These are phyloP conservation scores for Caenorhabditis parvicauda DNA, from an alignment of 2,888 invertebrate species.

Conservation along the genomic window DNA sequence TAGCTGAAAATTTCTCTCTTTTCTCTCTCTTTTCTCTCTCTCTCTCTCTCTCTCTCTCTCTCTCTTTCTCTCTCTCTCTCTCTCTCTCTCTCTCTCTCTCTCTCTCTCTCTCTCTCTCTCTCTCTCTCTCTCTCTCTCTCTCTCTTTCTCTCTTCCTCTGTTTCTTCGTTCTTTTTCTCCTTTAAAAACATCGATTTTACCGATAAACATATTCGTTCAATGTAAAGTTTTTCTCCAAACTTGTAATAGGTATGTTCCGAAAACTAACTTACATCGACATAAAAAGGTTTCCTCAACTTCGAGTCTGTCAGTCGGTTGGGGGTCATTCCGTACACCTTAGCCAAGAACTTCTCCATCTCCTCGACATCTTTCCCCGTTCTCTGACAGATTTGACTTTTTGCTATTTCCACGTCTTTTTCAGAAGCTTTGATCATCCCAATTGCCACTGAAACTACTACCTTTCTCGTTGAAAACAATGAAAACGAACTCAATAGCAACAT, in stretches of 20 bases:
- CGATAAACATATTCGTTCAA: no score
- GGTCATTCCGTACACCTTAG: slow-evolving; percentile 34
- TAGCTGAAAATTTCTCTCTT: slow-evolving; percentile 21
- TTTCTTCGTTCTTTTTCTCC: background rate
- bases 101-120: no score
- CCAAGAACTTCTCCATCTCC: slow-evolving; percentile 20
- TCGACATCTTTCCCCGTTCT: slow-evolving; percentile 18
- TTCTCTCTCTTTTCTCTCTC: no score
- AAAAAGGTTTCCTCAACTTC: slow-evolving; percentile 16
- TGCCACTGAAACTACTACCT: slow-evolving; percentile 41
- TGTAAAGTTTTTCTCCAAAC: no score
- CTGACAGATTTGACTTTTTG: slow-evolving; percentile 16
- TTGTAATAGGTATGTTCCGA: no score
- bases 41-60: no score
- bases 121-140: no score
- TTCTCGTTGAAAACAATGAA: slow-evolving; percentile 1
- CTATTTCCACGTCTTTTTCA: slow-evolving; percentile 42
- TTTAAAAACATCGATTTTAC: no score
- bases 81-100: no score
- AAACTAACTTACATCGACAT: slow-evolving; percentile 17
- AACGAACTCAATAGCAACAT: slow-evolving; percentile 52
- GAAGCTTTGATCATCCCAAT: slow-evolving; percentile 44
- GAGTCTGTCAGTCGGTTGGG: slow-evolving; percentile 9
- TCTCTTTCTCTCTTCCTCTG: background rate
- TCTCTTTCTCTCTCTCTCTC: no score